Evolutionary conservation across 1,140 invertebrate genomes (phyloP), one percentile per base, ranked within the genome.

Genomic region (Drosophila subpulchrella): DNA sequence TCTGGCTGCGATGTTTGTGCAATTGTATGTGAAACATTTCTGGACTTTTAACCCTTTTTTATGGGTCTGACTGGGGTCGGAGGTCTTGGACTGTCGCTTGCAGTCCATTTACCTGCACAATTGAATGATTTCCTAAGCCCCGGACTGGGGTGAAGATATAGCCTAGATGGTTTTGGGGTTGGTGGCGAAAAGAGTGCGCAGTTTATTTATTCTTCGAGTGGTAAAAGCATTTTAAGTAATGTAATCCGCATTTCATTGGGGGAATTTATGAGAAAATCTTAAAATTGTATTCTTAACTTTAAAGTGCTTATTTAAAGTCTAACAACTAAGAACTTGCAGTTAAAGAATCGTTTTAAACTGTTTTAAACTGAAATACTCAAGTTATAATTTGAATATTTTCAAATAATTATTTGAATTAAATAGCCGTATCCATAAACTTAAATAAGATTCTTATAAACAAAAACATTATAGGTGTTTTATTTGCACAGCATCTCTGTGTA

Each of bases 101-200:
- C 90, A 91, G 85, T 91, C 90, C 89, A 91, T 91, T 91, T 91
- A 91, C 90, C 90, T 91, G 90, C 79, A 91, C 90, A 91, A 91
- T 80, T 91, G 90, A 91, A 82, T 91, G 85, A 91, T 81, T 90
- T 84, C 76, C 77, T 81, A 91, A 91, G 74, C 77, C 75, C 73
- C 67, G 3, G 12, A 34, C 42, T 65, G 58, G 47, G 36, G 17
- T 12, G 54, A 27, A 11, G 63, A 41, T 61, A 56, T 72, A 34
- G 42, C 5, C 47, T 42, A 44, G 65, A 67, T 77, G 51, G 42
- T 72, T 34, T 63, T 27, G 48, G 51, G 58, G 54, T 82, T 44
- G 17, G 34, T 24, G 13, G 2, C 15, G 24, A 67, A 54, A 67
- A 24, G 54, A 50, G n/a, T 48, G 62, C 34, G 5, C 56, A 47